Evolutionary conservation across 1,140 invertebrate genomes (phyloP), one percentile per base, ranked within the genome.

Genomic region (Meloidogyne chitwoodi): DNA sequence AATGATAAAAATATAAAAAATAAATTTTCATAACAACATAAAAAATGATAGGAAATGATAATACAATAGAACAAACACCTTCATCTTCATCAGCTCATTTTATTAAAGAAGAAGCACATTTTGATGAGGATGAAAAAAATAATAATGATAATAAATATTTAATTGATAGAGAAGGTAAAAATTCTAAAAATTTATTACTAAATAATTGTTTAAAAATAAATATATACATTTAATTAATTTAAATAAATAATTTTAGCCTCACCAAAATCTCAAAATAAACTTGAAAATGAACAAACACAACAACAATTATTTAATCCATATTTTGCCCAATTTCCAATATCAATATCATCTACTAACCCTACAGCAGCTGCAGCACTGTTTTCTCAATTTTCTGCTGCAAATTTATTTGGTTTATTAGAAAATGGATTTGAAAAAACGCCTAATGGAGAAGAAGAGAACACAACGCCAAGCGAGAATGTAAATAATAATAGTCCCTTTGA

Each of bases 381-480:
- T 16, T 22, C 70, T 72, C 70, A 38, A 4, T 29, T 73, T 14
- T 73, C 70, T 19, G 56, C 70, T 22, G 56, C 70, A 0, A 73
- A 56, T 62, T 73, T 73, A 34, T 73, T 73, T 34, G 56, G 70
- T 8, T 34, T 73, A 26, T 73, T 73, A 56, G 48, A 56, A 6
- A n/a, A n/a, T 22, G 48, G 48, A 56, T 56, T 56, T 22, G 70
- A 73, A 73, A 41, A 29, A 31, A 61, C 64, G 22, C 56, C 70
- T 19, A 73, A 73, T 22, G 70, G 70, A 2, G 22, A 41, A 12
- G 10, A 63, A n/a, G 48, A 63, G 29, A 61, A 70, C 68, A 44
- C 68, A 29, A 61, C 70, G 24, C 22, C 44, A 24, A 34, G n/a
- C 1, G 56, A 73, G 64, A 73, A 16, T 67, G 3, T 31, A 67